Conservation (phyloP, 1,140 invertebrate genomes). For the Portunus trituberculatus region DNA sequence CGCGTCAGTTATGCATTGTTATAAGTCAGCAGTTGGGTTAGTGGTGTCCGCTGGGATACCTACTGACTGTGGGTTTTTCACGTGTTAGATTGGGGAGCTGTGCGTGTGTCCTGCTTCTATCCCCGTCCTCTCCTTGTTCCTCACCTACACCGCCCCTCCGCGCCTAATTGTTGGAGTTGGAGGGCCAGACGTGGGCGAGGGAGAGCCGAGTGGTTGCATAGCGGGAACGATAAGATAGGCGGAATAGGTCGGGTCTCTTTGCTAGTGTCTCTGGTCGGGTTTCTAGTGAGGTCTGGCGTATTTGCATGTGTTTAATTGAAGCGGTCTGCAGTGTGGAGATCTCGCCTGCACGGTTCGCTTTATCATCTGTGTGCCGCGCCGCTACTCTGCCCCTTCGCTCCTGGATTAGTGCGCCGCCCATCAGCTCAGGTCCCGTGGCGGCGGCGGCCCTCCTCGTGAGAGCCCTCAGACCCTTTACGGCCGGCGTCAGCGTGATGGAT, state of each 20-base stretch:
- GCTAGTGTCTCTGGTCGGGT: too few species aligned
- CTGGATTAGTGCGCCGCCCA: background rate
- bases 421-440: too few species aligned
- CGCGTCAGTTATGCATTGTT: too few species aligned
- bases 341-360: too few species aligned
- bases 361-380: too few species aligned
- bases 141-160: background rate
- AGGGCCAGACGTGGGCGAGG: background rate
- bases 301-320: too few species aligned
- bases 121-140: background rate
- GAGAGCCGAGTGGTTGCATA: background rate
- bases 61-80: background rate
- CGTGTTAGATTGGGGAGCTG: background rate
- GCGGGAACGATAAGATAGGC: background rate
- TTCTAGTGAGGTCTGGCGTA: too few species aligned
- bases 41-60: too few species aligned
- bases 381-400: too few species aligned
- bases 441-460: background rate
- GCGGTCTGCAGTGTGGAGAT: too few species aligned
- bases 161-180: background rate
- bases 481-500: slow-evolving; percentile 49
- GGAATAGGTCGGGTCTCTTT: too few species aligned
- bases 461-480: slow-evolving; percentile 30
- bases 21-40: too few species aligned
- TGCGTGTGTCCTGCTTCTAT: background rate